Evolutionary conservation across 2,113 vertebrate species (phyloP).

Genomic region (Hyaena hyaena): DNA sequence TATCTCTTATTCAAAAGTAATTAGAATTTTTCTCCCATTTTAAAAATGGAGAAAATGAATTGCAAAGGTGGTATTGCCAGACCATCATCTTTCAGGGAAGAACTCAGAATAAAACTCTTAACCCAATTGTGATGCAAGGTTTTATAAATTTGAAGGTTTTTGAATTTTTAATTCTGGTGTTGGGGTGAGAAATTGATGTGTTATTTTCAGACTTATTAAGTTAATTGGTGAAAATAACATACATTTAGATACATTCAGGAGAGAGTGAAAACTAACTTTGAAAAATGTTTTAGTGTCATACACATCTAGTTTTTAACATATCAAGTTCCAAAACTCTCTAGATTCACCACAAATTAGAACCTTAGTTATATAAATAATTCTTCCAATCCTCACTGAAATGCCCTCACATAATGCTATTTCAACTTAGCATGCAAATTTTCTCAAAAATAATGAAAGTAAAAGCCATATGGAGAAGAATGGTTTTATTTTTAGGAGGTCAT

Average conservation of each 20-base stretch:
- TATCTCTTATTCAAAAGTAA: conserved; percentile 36
- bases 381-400: neutral
- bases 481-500: neutral
- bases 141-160: neutral
- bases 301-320: neutral
- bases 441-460: neutral
- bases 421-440: neutral
- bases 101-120: conserved; percentile 13
- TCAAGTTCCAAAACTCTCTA: neutral
- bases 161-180: neutral
- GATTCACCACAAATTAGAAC: neutral
- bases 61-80: neutral
- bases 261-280: neutral
- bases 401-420: neutral
- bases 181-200: neutral
- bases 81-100: neutral
- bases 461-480: accelerated
- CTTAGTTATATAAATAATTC: neutral
- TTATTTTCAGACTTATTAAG: neutral
- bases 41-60: conserved; percentile 35
- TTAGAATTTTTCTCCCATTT: neutral
- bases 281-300: neutral
- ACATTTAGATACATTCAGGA: neutral
- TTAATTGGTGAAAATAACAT: neutral
- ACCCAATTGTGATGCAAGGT: neutral